Evolutionary conservation across 2,797 vertebrate species (phyloP), one percentile per base, ranked within the genome.

Genomic region (Sebastes steindachneri): DNA sequence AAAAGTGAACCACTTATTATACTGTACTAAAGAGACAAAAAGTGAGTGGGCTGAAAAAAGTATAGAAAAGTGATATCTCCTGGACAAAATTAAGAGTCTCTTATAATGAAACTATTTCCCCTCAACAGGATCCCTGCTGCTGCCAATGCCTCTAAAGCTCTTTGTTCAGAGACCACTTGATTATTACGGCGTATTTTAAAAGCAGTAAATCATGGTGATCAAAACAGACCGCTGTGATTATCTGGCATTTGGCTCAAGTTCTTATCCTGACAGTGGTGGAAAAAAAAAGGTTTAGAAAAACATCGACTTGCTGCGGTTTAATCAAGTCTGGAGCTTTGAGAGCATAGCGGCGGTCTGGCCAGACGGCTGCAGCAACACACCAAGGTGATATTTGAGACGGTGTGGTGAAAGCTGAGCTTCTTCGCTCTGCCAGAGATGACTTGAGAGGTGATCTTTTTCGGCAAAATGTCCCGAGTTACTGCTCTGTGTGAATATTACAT

Each of bases 241-340:
- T 88, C 65, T 58, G 76, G 29, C 55, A 77, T 87, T 85, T 88
- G 81, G 74, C 79, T 82, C 51, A 57, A 48, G 57, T 68, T 82
- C 66, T 72, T 63, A 77, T 68, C 51, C 82, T 63, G 74, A 85
- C 55, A 75, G 59, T 76, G 80, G 75, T 67, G 73, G 35, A 9
- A 68, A 60, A 67, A 75, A 75, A 73, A 68, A 10, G 10, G 55
- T 70, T 79, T 86, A 69, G 45, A 82, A 87, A 71, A 90, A 83
- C 82, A 81, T 3, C 26, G 84, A 88, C 66, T 86, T 68, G 60
- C 76, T 80, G 88, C 1, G 74, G 85, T 91, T 84, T 86, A 87
- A 92, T 94, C 88, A 83, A 76, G 86, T 84, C 91, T 88, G 79
- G 66, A 70, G 76, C 68, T 79, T 29, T 51, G 70, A 55, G 79